Evolutionary conservation across 2,113 vertebrate species (phyloP).

Genomic region (Chamaetylas fuelleborni): DNA sequence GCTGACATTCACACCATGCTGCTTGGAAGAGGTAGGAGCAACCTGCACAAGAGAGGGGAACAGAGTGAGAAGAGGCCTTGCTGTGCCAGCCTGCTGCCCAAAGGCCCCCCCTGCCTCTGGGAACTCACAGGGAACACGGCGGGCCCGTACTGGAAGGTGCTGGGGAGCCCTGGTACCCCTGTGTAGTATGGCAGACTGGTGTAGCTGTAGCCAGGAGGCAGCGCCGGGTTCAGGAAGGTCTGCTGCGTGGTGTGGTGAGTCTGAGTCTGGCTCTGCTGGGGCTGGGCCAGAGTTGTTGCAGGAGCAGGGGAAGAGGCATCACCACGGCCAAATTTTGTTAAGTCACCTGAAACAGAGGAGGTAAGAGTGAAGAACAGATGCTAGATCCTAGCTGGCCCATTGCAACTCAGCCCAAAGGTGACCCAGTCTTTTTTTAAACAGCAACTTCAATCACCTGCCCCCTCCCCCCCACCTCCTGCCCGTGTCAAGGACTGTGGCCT

Average conservation of each 20-base stretch:
- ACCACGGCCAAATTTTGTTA: conserved; percentile 93
- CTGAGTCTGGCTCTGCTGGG: conserved; percentile 94
- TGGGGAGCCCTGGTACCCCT: conserved; percentile 94
- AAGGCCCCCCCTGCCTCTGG: not conserved
- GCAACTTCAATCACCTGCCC: not conserved
- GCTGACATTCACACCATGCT: conserved; percentile 97
- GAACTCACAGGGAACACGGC: conserved; percentile 96
- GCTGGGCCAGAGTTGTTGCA: conserved; percentile 92
- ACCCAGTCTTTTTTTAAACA: not conserved
- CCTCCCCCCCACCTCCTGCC: not conserved
- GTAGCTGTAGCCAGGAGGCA: conserved; percentile 98
- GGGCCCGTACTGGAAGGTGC: conserved; percentile 97
- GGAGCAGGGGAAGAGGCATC: conserved; percentile 93
- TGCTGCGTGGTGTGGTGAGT: conserved; percentile 95
- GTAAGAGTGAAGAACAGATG: not conserved
- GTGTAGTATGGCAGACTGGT: conserved; percentile 98
- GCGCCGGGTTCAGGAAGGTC: conserved; percentile 93
- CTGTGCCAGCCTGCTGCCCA: not conserved
- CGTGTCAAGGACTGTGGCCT: not conserved
- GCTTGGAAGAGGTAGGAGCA: conserved; percentile 97
- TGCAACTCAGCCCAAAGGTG: not conserved
- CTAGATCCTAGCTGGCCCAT: fast-evolving
- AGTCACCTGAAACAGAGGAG: conserved; percentile 76
- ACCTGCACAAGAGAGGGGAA: conserved; percentile 74
- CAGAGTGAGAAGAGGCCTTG: not conserved